Percentiles rank a stretch among this genome's conserved stretches.
phyloP scores from a whole-genome alignment of 2,797 vertebrate species.

The Myiotriccus ornatus region DNA sequence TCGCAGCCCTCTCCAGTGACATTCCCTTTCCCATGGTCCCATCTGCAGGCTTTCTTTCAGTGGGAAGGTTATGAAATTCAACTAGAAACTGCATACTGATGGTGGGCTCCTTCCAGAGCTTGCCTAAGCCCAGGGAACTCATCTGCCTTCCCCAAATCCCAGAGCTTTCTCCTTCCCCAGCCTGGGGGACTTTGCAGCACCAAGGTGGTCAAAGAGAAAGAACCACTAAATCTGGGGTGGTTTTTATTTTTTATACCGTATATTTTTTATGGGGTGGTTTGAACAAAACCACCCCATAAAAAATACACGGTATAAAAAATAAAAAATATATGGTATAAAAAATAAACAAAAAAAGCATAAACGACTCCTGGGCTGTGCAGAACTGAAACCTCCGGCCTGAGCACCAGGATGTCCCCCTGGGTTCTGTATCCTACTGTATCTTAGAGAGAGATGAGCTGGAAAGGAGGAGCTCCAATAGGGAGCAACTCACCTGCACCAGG shows the following conservation, averaged over 20 bases:
- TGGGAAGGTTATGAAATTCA: accelerated
- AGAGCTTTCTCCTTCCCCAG: not conserved
- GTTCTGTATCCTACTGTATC: accelerated
- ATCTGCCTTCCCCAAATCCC: not conserved
- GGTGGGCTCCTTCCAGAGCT: not conserved
- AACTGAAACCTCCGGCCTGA: not conserved
- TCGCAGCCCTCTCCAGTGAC: too few species aligned
- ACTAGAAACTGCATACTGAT: not conserved
- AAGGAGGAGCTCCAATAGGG: accelerated
- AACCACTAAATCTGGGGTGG: not conserved
- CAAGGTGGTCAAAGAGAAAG: not conserved
- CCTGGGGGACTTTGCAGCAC: accelerated
- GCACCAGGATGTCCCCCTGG: not conserved
- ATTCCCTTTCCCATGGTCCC: not conserved
- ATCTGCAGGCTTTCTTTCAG: not conserved
- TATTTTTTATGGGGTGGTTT: too few species aligned
- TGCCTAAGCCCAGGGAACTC: not conserved
- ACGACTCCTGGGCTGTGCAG: accelerated
- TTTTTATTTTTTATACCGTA: too few species aligned
- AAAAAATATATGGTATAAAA: not conserved
- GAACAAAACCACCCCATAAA: too few species aligned
- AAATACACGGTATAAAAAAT: not conserved
- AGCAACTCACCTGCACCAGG: accelerated
- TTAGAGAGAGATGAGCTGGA: not conserved
- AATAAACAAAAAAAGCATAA: not conserved